Evolutionary conservation across 2,113 vertebrate species (phyloP).

Genomic region (Oenanthe oenanthe): DNA sequence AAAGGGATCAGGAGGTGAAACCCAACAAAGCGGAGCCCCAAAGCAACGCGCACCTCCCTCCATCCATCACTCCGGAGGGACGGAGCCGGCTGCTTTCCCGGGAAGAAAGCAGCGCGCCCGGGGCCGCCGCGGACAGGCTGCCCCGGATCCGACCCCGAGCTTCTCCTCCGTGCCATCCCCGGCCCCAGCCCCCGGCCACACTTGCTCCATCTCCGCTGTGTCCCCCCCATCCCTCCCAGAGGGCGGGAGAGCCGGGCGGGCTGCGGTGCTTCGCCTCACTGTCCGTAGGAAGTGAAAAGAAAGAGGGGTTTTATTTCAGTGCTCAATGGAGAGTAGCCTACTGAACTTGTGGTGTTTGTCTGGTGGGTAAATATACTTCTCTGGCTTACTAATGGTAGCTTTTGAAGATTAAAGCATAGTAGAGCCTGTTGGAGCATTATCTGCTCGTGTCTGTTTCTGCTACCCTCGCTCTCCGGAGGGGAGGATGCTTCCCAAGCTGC

Average conservation of each 20-base stretch:
- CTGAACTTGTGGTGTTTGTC: constrained; percentile 50
- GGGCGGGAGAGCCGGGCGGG: neutral
- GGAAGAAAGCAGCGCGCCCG: neutral
- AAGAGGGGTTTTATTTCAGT: constrained; percentile 40
- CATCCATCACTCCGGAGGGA: neutral
- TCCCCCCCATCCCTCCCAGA: rapidly evolving
- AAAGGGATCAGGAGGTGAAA: constrained; percentile 65
- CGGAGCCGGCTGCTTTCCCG: neutral
- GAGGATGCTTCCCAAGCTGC: constrained; percentile 12
- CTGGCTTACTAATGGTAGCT: constrained; percentile 51
- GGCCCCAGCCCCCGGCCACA: neutral
- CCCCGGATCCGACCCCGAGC: too few species aligned
- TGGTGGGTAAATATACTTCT: constrained; percentile 50
- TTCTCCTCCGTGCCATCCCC: neutral
- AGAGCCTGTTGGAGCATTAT: constrained; percentile 27
- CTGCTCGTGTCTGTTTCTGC: neutral
- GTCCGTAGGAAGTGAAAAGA: neutral
- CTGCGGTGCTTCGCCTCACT: neutral
- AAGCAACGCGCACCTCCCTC: neutral
- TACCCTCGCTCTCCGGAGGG: neutral
- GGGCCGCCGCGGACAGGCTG: neutral
- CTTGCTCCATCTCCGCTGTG: neutral
- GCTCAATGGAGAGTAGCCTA: constrained; percentile 36
- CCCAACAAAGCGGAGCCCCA: constrained; percentile 16
- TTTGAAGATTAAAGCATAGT: constrained; percentile 55